phyloP scores from a whole-genome alignment of 2,113 vertebrate species.

The Patagioenas fasciata region DNA sequence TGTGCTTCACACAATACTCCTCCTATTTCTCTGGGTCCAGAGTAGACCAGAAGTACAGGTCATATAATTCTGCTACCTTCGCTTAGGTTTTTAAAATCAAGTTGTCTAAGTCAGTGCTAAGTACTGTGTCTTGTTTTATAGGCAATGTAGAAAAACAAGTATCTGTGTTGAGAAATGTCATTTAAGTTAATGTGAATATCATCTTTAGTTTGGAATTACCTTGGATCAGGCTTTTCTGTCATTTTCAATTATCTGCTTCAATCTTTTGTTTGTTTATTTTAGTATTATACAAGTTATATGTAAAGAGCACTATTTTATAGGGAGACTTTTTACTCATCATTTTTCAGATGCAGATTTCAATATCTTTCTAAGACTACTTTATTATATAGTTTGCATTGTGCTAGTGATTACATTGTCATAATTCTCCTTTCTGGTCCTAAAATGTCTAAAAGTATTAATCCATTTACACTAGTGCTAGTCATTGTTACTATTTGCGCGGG shows the following conservation, averaged over 20 bases:
- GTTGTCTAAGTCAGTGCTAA: neutral
- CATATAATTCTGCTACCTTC: neutral
- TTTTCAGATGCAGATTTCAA: neutral
- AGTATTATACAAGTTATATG: neutral
- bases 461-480: too few species aligned
- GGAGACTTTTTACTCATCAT: neutral
- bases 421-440: neutral
- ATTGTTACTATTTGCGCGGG: too few species aligned
- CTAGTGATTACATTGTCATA: neutral
- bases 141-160: neutral
- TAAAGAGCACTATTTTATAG: neutral
- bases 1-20: neutral
- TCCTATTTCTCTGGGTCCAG: neutral
- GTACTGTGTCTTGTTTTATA: neutral
- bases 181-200: neutral
- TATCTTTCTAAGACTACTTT: neutral
- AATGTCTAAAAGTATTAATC: too few species aligned
- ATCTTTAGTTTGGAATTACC: neutral
- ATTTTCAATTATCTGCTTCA: neutral
- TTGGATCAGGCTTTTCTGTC: neutral
- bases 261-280: neutral
- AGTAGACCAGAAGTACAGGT: neutral
- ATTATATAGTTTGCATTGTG: neutral
- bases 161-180: neutral
- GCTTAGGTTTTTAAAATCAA: neutral